Conservation (phyloP, 2,888 invertebrate species). For the Caenorhabditis sp. region DNA sequence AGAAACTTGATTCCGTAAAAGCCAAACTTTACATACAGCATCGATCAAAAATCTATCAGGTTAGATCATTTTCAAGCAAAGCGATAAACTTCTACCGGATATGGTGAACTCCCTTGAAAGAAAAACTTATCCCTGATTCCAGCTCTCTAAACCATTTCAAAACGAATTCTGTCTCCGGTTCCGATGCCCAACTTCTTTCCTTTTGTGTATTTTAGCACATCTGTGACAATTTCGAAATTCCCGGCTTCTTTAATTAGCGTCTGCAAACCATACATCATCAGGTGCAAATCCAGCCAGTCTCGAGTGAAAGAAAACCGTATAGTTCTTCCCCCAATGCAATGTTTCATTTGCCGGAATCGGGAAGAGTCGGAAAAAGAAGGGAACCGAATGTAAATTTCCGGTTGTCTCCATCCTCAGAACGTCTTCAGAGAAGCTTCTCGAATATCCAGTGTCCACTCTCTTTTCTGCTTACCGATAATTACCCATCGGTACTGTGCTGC, state of each 20-base stretch:
- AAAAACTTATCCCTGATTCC: too few relatives aligned
- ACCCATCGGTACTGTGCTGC: conserved; percentile 11
- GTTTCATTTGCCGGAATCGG: conserved; percentile 54
- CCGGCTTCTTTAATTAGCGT: not conserved
- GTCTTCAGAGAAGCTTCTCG: conserved; percentile 1
- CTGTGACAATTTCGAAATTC: conserved; percentile 25
- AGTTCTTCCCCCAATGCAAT: conserved; percentile 5
- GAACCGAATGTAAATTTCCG: conserved; percentile 44
- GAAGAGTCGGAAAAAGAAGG: conserved; percentile 15
- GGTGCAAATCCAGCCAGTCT: conserved; percentile 18
- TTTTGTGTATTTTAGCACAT: conserved; percentile 11
- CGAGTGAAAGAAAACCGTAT: conserved; percentile 49
- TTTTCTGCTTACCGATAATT: conserved; percentile 58
- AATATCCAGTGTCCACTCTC: conserved; percentile 59
- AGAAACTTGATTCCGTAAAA: too few relatives aligned
- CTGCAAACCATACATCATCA: conserved; percentile 40
- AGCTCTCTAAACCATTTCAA: conserved; percentile 9
- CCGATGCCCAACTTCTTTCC: conserved; percentile 16
- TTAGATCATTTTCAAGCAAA: too few relatives aligned
- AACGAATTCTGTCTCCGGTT: not conserved
- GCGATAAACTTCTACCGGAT: too few relatives aligned
- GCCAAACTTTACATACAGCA: too few relatives aligned
- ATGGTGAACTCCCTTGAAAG: not conserved
- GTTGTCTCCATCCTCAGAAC: conserved; percentile 22
- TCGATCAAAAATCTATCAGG: too few relatives aligned